A percentile compares a stretch with the other conserved stretches of the same genome.
Evolutionary conservation across 2,888 invertebrate genomes (phyloP).

Genomic region (Exocentrus adspersus): DNA sequence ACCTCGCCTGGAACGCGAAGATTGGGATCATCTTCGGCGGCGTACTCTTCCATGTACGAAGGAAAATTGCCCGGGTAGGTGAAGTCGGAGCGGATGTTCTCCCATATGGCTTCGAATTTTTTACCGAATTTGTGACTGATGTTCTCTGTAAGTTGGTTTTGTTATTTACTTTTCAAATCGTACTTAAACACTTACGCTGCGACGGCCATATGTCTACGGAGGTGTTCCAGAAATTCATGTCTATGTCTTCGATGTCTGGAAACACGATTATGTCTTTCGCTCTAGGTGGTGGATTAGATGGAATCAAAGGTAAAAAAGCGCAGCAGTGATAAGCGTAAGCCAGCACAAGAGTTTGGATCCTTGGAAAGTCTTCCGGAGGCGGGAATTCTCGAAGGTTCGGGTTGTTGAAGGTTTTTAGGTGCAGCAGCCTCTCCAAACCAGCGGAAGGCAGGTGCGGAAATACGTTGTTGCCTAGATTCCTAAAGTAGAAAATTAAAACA

Average conservation of each 20-base stretch:
- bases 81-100: slow-evolving; percentile 75
- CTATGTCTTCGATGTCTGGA: slow-evolving; percentile 76
- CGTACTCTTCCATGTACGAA: slow-evolving; percentile 78
- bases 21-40: slow-evolving; percentile 70
- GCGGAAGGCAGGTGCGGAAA: slow-evolving; percentile 85
- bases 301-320: slow-evolving; percentile 80
- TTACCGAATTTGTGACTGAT: slow-evolving; percentile 77
- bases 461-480: slow-evolving; percentile 90
- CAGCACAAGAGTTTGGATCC: slow-evolving; percentile 84
- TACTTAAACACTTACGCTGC: slow-evolving; percentile 79
- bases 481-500: slow-evolving; percentile 56
- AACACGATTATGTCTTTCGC: slow-evolving; percentile 75
- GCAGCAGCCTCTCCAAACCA: slow-evolving; percentile 82
- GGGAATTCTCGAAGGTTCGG: slow-evolving; percentile 88
- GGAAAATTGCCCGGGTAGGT: slow-evolving; percentile 76
- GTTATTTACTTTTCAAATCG: too few species aligned
- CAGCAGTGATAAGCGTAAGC: slow-evolving; percentile 98
- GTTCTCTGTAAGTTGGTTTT: slow-evolving; percentile 75
- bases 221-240: slow-evolving; percentile 83
- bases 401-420: slow-evolving; percentile 93
- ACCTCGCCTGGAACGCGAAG: slow-evolving; percentile 53
- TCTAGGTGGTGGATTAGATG: slow-evolving; percentile 65
- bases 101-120: slow-evolving; percentile 76
- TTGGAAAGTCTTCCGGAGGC: slow-evolving; percentile 84
- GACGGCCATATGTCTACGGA: slow-evolving; percentile 86